These are phyloP conservation scores for Drosophila repletoides DNA, from an alignment of 1,140 invertebrate genomes.

Conservation along the genomic window DNA sequence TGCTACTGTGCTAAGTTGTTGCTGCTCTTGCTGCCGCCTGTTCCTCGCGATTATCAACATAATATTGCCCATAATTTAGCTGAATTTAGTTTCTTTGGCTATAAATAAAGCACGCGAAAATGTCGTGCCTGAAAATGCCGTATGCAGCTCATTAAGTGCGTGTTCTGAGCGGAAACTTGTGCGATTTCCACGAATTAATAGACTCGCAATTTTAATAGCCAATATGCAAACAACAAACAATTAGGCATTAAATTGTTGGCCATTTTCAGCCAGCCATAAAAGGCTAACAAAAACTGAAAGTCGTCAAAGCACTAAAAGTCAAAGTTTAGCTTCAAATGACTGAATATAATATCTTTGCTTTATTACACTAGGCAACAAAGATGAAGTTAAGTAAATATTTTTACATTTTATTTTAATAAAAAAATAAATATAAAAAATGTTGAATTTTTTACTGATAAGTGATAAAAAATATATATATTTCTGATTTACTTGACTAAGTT, in stretches of 20 bases:
- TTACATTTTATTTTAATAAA: too few relatives aligned
- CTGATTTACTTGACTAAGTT: too few relatives aligned
- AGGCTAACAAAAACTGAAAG: slow-evolving; percentile 8
- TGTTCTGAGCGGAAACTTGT: slow-evolving; percentile 23
- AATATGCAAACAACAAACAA: slow-evolving; percentile 4
- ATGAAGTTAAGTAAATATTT: too few relatives aligned
- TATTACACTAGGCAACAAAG: too few relatives aligned
- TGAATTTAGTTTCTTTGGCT: slow-evolving; percentile 10
- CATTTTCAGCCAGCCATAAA: slow-evolving; percentile 1
- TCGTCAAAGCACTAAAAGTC: too few relatives aligned
- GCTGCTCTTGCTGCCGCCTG: slow-evolving; percentile 9
- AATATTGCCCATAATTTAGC: slow-evolving; percentile 64
- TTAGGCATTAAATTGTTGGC: slow-evolving; percentile 10
- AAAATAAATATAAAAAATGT: too few relatives aligned
- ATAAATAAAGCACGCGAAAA: slow-evolving; percentile 51
- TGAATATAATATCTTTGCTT: too few relatives aligned
- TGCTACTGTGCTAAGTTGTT: slow-evolving; percentile 14
- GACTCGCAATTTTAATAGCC: slow-evolving; percentile 2
- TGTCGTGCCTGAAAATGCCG: slow-evolving; percentile 54
- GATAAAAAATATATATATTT: too few relatives aligned
- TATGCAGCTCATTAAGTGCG: slow-evolving; percentile 54
- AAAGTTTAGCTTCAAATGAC: slow-evolving; percentile 2
- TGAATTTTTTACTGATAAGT: too few relatives aligned
- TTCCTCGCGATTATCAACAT: slow-evolving; percentile 34
- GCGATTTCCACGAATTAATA: slow-evolving; percentile 13